A percentile compares a stretch with the other conserved stretches of the same genome.
These are phyloP conservation scores for Dione vanillae DNA, from an alignment of 2,888 invertebrate genomes.

Conservation along the genomic window DNA sequence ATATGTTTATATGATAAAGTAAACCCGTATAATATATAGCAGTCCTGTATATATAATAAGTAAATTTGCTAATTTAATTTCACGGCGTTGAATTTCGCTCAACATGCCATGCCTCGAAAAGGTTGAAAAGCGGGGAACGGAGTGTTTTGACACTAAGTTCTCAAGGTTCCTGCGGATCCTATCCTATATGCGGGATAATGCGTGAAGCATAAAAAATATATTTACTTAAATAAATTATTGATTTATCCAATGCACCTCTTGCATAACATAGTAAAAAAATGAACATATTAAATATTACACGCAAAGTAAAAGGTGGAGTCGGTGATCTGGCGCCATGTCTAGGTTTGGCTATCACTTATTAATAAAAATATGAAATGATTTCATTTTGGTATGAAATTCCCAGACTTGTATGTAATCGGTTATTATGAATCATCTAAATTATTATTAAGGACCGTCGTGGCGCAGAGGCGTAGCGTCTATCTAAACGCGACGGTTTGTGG, in stretches of 20 bases:
- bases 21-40: too few species aligned
- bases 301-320: conserved; percentile 17
- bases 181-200: not conserved
- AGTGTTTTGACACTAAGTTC: too few species aligned
- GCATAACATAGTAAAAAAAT: not conserved
- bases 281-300: not conserved
- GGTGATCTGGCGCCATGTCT: conserved; percentile 20
- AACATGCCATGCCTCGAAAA: too few species aligned
- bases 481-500: too few species aligned
- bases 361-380: not conserved
- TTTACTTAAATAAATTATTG: not conserved
- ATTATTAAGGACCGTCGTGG: too few species aligned
- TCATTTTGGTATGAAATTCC: not conserved
- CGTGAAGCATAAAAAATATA: not conserved
- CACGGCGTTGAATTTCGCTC: too few species aligned
- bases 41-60: too few species aligned
- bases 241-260: not conserved
- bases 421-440: not conserved
- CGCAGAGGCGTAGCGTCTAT: too few species aligned
- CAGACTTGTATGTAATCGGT: not conserved
- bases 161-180: not conserved
- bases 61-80: too few species aligned
- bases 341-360: not conserved
- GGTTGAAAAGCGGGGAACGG: too few species aligned
- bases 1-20: too few species aligned